Percentiles rank a stretch among this genome's conserved stretches.
Evolutionary conservation across 30 jellyfish, hydroid and myxozoan species (phyloP).

Genomic region (Aurelia aurita): DNA sequence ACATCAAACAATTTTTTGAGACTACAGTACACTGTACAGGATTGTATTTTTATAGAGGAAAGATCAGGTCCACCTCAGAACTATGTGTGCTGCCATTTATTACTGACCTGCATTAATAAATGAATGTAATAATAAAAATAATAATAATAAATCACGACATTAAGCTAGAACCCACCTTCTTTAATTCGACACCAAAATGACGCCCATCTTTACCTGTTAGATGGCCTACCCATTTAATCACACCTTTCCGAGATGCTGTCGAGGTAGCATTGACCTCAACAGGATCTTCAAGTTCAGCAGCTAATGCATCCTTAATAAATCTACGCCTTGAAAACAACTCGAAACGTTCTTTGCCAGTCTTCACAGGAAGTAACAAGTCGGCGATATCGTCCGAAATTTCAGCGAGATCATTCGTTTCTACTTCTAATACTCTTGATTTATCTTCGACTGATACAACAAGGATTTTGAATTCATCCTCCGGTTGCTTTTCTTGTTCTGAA

Average conservation of each 20-base stretch:
- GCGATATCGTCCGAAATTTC: conserved; percentile 32
- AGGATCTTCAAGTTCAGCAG: conserved; percentile 1
- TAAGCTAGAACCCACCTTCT: no score
- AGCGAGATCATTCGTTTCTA: conserved; percentile 19
- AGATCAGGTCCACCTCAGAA: no score
- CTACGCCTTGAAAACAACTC: conserved; percentile 32
- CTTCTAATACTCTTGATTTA: conserved; percentile 30
- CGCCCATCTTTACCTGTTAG: no score
- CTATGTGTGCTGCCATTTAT: no score
- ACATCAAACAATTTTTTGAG: no score
- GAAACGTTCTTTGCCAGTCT: conserved; percentile 25
- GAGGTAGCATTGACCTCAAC: conserved; percentile 8
- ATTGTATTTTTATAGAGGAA: no score
- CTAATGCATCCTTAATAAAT: conserved; percentile 30
- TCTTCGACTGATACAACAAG: conserved; percentile 30
- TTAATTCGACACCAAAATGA: no score
- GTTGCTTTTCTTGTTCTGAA: conserved; percentile 24
- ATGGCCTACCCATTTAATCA: background rate
- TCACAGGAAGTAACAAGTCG: conserved; percentile 47
- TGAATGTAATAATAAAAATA: no score
- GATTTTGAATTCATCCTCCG: conserved; percentile 18
- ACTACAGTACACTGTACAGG: no score
- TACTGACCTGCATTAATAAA: no score
- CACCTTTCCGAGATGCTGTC: background rate
- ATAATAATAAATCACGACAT: no score